phyloP scores from a whole-genome alignment of 1,140 invertebrate genomes.

The Drosophila parvula region DNA sequence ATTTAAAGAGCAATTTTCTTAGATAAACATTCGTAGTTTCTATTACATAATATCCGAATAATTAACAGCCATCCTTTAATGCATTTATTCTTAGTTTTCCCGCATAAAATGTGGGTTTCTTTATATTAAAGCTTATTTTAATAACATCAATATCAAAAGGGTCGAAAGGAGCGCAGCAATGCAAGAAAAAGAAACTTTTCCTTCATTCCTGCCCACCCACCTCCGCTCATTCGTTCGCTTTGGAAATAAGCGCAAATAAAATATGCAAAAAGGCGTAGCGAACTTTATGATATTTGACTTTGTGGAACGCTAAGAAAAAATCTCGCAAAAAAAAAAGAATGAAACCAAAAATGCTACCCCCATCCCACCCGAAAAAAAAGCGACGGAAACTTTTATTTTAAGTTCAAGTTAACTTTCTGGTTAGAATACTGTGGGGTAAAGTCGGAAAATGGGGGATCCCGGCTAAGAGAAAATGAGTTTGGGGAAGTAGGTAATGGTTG shows the following conservation, averaged over 20 bases:
- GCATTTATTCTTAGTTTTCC: not conserved
- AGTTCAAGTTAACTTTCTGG: conserved; percentile 80
- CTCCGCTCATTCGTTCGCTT: conserved; percentile 16
- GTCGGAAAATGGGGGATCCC: conserved; percentile 5
- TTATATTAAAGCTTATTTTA: conserved; percentile 19
- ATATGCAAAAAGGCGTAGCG: conserved; percentile 82
- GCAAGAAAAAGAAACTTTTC: conserved; percentile 47
- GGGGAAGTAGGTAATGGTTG: not conserved
- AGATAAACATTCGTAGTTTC: not conserved
- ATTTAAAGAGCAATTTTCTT: no score
- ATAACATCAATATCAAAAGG: conserved; percentile 29
- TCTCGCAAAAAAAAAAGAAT: conserved; percentile 16
- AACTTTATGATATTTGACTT: conserved; percentile 82
- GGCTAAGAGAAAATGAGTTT: conserved; percentile 1
- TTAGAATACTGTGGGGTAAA: conserved; percentile 59
- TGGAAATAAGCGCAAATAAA: conserved; percentile 79
- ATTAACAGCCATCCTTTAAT: no score
- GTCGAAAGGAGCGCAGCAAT: conserved; percentile 50
- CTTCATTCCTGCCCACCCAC: conserved; percentile 16
- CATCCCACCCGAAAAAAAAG: conserved; percentile 37
- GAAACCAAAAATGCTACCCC: conserved; percentile 50
- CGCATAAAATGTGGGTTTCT: not conserved
- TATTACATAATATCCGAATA: not conserved
- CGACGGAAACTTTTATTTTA: conserved; percentile 78
- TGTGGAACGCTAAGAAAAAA: conserved; percentile 67